phyloP scores from a whole-genome alignment of 1,140 invertebrate genomes.

The Aphelinus certus region DNA sequence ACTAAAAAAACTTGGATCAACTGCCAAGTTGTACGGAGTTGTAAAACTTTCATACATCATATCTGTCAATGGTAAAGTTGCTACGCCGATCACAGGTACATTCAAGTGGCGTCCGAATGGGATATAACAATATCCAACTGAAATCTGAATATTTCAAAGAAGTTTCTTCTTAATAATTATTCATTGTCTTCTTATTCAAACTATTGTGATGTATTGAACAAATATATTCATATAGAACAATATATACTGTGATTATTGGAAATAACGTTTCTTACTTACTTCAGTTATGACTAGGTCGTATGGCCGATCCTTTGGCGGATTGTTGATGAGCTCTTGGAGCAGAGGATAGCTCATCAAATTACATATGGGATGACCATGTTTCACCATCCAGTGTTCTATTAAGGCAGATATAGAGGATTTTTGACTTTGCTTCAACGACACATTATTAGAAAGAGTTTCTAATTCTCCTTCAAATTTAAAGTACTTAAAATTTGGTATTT shows the following conservation, averaged over 20 bases:
- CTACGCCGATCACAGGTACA: conserved; percentile 68
- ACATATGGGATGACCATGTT: not conserved
- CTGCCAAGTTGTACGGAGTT: conserved; percentile 67
- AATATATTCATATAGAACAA: not conserved
- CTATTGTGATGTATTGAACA: not conserved
- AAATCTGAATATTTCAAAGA: conserved; percentile 42
- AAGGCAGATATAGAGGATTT: not conserved
- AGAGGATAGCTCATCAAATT: not conserved
- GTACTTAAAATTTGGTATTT: conserved; percentile 53
- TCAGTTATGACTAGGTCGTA: conserved; percentile 34
- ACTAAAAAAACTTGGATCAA: conserved; percentile 63
- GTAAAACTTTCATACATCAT: conserved; percentile 70
- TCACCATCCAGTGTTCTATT: not conserved
- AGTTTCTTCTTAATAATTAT: no score
- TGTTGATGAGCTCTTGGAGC: conserved; percentile 27
- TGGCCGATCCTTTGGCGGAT: conserved; percentile 14
- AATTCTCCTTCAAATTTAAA: conserved; percentile 49
- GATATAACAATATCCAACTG: conserved; percentile 60
- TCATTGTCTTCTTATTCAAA: no score
- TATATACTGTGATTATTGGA: no score
- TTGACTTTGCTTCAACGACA: conserved; percentile 17
- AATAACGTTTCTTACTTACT: not conserved
- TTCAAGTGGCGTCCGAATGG: conserved; percentile 69
- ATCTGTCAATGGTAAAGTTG: conserved; percentile 66
- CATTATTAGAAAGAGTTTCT: conserved; percentile 40